Percentiles rank a stretch among this genome's conserved stretches.
Evolutionary conservation across 2,888 invertebrate genomes (phyloP).

Genomic region (Tetranychus truncatus): DNA sequence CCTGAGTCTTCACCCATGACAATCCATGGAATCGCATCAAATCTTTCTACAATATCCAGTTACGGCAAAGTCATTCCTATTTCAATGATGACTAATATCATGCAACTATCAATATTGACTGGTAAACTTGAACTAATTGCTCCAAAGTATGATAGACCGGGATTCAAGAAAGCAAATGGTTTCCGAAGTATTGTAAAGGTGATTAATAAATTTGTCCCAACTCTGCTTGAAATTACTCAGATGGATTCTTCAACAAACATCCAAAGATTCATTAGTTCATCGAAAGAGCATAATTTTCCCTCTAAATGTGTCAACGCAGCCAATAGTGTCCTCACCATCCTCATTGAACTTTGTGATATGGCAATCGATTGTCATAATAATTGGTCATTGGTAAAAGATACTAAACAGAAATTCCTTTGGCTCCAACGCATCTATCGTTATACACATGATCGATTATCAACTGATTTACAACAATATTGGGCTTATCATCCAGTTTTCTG

Average conservation of each 20-base stretch:
- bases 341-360: background rate
- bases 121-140: background rate
- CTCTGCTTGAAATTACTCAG: background rate
- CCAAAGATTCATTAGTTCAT: background rate
- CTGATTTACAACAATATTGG: background rate
- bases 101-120: background rate
- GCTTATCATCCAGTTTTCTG: background rate
- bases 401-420: background rate
- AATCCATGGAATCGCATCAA: background rate
- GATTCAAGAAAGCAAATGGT: background rate
- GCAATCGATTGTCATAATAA: background rate
- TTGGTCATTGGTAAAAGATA: background rate
- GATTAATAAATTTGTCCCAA: slow-evolving; percentile 4
- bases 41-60: background rate
- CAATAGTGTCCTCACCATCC: background rate
- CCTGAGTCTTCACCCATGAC: background rate
- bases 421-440: background rate
- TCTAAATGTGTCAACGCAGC: background rate
- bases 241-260: background rate
- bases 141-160: background rate
- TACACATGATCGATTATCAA: background rate
- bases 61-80: background rate
- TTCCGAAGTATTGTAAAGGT: background rate
- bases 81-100: background rate
- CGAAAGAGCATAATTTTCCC: background rate